Percentiles rank a stretch among this genome's conserved stretches.
phyloP scores from a whole-genome alignment of 2,888 invertebrate species.

The Alloplasta piceator region DNA sequence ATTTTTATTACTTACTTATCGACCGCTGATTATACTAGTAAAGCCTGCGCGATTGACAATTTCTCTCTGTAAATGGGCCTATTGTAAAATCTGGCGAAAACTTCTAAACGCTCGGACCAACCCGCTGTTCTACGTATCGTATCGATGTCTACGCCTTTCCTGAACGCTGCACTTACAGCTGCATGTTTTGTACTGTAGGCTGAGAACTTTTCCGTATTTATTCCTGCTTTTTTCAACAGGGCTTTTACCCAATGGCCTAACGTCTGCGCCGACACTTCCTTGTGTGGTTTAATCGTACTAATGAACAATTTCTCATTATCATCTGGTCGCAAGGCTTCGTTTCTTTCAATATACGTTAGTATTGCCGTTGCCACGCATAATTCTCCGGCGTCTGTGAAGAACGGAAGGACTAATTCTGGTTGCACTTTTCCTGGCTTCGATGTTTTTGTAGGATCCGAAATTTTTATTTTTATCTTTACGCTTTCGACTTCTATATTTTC shows the following conservation, averaged over 20 bases:
- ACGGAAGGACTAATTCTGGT: constrained; percentile 6
- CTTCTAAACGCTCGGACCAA: constrained; percentile 1
- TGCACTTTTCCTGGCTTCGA: constrained; percentile 31
- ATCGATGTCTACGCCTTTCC: constrained; percentile 17
- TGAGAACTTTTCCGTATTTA: constrained; percentile 19
- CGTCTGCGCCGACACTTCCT: constrained; percentile 12
- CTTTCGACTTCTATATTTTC: constrained; percentile 28
- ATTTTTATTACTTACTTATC: background rate
- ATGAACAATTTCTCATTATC: background rate
- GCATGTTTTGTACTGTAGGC: constrained; percentile 33
- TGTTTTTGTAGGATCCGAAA: constrained; percentile 34
- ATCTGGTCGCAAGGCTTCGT: constrained; percentile 1
- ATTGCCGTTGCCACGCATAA: constrained; percentile 28
- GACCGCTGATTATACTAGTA: background rate
- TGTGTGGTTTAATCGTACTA: background rate
- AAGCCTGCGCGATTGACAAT: background rate
- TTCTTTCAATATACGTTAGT: constrained; percentile 23
- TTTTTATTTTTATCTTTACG: constrained; percentile 22
- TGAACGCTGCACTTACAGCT: constrained; percentile 6
- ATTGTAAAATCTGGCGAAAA: constrained; percentile 17
- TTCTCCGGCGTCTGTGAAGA: constrained; percentile 1
- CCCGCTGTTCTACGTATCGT: constrained; percentile 15
- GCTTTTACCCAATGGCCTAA: constrained; percentile 25
- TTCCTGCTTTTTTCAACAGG: constrained; percentile 20
- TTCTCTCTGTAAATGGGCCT: constrained; percentile 1